Evolutionary conservation across 1,140 invertebrate genomes (phyloP).

Genomic region (Armadillidium nasatum): DNA sequence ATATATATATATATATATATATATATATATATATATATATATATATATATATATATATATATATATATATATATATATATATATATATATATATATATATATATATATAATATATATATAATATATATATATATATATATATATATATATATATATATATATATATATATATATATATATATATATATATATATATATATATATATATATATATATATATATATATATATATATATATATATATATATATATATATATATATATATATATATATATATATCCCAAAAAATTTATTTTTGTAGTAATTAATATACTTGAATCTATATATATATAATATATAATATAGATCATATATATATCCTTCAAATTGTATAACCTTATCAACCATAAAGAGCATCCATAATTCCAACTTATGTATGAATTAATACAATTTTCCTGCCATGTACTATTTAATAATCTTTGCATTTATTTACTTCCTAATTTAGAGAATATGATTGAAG

Average conservation of each 20-base stretch:
- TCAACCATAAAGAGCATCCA: too few relatives aligned
- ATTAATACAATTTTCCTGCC: too few relatives aligned
- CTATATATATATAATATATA: too few relatives aligned
- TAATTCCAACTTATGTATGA: too few relatives aligned
- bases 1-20: neutral
- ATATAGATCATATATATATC: too few relatives aligned
- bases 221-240: neutral
- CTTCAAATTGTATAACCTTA: too few relatives aligned
- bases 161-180: conserved; percentile 7
- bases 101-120: too few relatives aligned
- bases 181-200: neutral
- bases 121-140: neutral
- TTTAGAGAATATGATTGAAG: too few relatives aligned
- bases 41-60: neutral
- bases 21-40: neutral
- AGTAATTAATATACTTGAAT: too few relatives aligned
- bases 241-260: neutral
- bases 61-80: conserved; percentile 12
- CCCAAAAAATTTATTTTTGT: too few relatives aligned
- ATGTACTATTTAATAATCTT: too few relatives aligned
- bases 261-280: neutral
- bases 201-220: neutral
- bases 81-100: neutral
- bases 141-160: conserved; percentile 3
- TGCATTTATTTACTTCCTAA: too few relatives aligned